Evolutionary conservation across 2,797 vertebrate genomes (phyloP), one percentile per base, ranked within the genome.

Genomic region (Melanotaenia trifasciata): DNA sequence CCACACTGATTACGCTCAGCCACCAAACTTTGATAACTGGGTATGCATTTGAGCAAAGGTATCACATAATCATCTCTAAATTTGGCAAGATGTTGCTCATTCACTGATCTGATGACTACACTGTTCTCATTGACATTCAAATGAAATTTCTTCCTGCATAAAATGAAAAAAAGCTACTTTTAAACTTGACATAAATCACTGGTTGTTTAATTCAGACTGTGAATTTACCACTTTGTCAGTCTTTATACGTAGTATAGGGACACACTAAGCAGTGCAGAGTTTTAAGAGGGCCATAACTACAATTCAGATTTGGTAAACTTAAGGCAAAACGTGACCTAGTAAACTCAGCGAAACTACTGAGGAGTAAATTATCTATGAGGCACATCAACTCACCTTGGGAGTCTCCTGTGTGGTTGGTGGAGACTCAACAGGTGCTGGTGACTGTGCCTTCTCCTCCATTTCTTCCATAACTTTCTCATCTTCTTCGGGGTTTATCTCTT

Each of bases 381-480:
- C 6, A 50, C 9, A 50, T 38, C 0, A 12, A n/a, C 13, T 11
- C 51, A 98, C 97, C 96, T 98, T 98, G 83, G 96, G 96, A 59
- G 96, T 94, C 80, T 99, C 97, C 71, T 97, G 97, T 0, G 96
- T 95, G 82, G 95, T 93, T 0, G 96, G 94, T 77, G 95, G 95
- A 26, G 96, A 97, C 83, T 98, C 97, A 60, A 92, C 94, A 20
- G 97, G 97, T 70, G 93, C 94, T 14, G 97, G 96, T 72, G 97
- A 97, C 2, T 95, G 90, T 30, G 96, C 94, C 36, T 97, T 98
- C 89, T 97, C 97, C 90, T 98, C 97, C 76, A 96, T 89, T 74
- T 99, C 97, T 69, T 98, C 97, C 47, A 95, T 84, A 67, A 90
- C 94, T 86, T 98, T 98, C 79, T 98, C 97, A 70, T 97, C 96